Evolutionary conservation across 2,888 invertebrate species (phyloP).

Genomic region (Chrysodeixis includens): DNA sequence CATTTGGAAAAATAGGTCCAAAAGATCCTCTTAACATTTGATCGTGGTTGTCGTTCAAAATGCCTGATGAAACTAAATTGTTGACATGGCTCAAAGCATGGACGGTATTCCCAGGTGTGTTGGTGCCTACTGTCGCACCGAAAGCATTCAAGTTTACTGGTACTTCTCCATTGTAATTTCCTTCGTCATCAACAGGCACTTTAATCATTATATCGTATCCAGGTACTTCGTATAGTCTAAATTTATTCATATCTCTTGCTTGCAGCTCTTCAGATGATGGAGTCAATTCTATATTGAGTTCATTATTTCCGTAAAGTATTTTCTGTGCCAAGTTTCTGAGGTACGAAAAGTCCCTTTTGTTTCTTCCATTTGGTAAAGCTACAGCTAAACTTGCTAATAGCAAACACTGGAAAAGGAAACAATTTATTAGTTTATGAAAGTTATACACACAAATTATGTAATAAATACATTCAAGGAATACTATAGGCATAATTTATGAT

Average conservation of each 20-base stretch:
- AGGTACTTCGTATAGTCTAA: slow-evolving; percentile 61
- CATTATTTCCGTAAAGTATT: slow-evolving; percentile 53
- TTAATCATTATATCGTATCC: slow-evolving; percentile 62
- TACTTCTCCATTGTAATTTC: slow-evolving; percentile 30
- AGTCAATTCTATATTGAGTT: slow-evolving; percentile 25
- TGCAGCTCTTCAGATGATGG: slow-evolving; percentile 17
- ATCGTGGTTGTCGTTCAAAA: slow-evolving; percentile 49
- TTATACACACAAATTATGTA: not conserved
- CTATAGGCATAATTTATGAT: too few relatives aligned
- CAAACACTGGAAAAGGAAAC: slow-evolving; percentile 66
- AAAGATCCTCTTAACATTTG: slow-evolving; percentile 37
- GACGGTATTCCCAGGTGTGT: slow-evolving; percentile 57
- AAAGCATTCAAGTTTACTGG: slow-evolving; percentile 35
- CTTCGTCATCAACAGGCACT: slow-evolving; percentile 34
- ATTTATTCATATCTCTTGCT: slow-evolving; percentile 29
- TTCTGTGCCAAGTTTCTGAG: slow-evolving; percentile 57
- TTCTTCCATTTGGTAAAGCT: slow-evolving; percentile 51
- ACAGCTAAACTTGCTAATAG: slow-evolving; percentile 58
- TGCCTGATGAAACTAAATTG: slow-evolving; percentile 59
- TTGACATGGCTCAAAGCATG: slow-evolving; percentile 58
- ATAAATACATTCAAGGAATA: not conserved
- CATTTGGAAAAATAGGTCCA: slow-evolving; percentile 33
- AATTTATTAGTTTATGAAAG: not conserved
- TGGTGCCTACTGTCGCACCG: slow-evolving; percentile 54
- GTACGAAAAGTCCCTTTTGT: slow-evolving; percentile 58